These are phyloP conservation scores for Hyla sarda DNA, from an alignment of 2,113 vertebrate genomes.

Conservation along the genomic window DNA sequence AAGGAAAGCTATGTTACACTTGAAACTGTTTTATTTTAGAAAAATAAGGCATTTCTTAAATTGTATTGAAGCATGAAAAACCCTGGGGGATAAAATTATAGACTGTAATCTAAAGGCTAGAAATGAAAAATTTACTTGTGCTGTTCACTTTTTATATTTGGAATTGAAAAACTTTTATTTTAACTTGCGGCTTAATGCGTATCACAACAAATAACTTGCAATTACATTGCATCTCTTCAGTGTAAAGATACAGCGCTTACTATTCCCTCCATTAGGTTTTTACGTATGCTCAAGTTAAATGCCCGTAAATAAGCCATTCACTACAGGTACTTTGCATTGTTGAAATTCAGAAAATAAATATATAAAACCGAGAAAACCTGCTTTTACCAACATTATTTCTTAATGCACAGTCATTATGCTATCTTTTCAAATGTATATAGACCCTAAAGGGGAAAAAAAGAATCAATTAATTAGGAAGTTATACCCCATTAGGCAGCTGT, in stretches of 20 bases:
- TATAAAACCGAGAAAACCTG: slow-evolving; percentile 25
- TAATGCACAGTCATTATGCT: slow-evolving; percentile 51
- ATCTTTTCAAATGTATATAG: slow-evolving; percentile 54
- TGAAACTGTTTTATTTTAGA: background rate
- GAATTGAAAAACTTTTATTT: slow-evolving; percentile 4
- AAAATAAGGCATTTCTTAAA: background rate
- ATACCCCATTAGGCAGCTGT: slow-evolving; percentile 58
- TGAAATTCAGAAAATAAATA: slow-evolving; percentile 45
- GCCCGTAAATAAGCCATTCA: slow-evolving; percentile 33
- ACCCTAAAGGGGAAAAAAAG: slow-evolving; percentile 34
- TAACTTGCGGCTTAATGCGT: slow-evolving; percentile 6
- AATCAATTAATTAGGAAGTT: slow-evolving; percentile 56
- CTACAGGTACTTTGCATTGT: slow-evolving; percentile 44
- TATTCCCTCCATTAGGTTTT: slow-evolving; percentile 31
- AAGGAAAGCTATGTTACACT: background rate
- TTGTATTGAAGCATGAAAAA: background rate
- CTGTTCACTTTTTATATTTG: slow-evolving; percentile 14
- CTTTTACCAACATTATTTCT: slow-evolving; percentile 36
- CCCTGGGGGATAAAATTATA: background rate
- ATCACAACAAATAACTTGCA: slow-evolving; percentile 36
- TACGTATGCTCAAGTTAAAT: slow-evolving; percentile 35
- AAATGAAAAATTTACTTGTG: background rate
- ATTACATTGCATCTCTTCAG: slow-evolving; percentile 5
- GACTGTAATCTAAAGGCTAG: background rate
- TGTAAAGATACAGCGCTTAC: slow-evolving; percentile 21